These are phyloP conservation scores for Myopa testacea DNA, from an alignment of 2,888 invertebrate species.

Conservation along the genomic window DNA sequence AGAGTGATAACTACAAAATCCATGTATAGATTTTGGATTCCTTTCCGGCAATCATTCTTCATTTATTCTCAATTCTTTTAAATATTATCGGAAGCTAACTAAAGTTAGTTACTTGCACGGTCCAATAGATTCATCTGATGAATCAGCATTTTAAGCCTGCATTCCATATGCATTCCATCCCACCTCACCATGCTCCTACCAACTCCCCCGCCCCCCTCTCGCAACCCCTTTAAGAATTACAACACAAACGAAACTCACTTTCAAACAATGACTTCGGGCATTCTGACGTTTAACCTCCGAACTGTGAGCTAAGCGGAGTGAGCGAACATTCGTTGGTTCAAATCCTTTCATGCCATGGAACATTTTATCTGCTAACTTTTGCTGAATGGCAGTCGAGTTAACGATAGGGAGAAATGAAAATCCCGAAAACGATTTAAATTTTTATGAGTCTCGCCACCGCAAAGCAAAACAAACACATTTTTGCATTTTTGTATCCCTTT, in stretches of 20 bases:
- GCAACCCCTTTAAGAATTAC: not conserved
- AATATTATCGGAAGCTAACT: too few relatives aligned
- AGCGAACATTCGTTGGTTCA: not conserved
- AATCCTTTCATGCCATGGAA: constrained; percentile 11
- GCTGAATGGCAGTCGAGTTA: not conserved
- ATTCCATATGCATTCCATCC: not conserved
- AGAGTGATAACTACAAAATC: too few relatives aligned
- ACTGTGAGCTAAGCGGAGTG: not conserved
- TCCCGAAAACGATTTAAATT: constrained; percentile 53
- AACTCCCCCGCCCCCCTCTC: not conserved
- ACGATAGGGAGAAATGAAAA: not conserved
- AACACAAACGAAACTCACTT: not conserved
- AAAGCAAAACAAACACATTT: constrained; percentile 21
- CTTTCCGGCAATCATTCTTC: too few relatives aligned
- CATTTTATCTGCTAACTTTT: constrained; percentile 28
- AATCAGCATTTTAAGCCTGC: not conserved
- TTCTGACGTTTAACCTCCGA: not conserved
- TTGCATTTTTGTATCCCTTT: constrained; percentile 23
- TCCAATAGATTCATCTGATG: too few relatives aligned
- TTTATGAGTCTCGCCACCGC: constrained; percentile 53
- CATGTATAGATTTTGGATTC: too few relatives aligned
- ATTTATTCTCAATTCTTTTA: too few relatives aligned
- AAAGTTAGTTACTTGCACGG: too few relatives aligned
- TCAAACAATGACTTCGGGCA: constrained; percentile 3
- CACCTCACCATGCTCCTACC: not conserved